Evolutionary conservation across 30 jellyfish, hydroid and myxozoan genomes (phyloP), one percentile per base, ranked within the genome.

Genomic region (Mastigias papua): DNA sequence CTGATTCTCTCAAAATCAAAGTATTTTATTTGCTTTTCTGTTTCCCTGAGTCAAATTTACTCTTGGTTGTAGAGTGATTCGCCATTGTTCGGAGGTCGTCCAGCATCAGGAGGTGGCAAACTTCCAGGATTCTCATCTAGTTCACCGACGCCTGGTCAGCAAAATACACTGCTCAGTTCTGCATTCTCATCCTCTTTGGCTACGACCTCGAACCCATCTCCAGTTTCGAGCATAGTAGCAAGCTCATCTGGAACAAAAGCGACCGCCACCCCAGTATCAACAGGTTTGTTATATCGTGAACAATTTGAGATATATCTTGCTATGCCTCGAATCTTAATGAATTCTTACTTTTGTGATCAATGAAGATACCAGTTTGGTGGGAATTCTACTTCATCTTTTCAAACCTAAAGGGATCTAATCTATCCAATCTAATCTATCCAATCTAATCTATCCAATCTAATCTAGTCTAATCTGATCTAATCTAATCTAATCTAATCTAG

Each of bases 51-150:
- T 60, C 6, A 27, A 60, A 7, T 60, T 27, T 5, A 5, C 21
- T 10, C 49, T 50, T 64, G 31, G 19, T 69, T 69, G 22, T 63
- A 84, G 93, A 69, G 46, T 37, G 93, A 84, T 34, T 84, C 93
- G 23, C 93, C 93, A 3, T 73, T 84, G 80, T 84, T 84, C 34
- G 93, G 93, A 23, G 93, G 93, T 1, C 93, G 86, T 31, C 70
- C 93, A 1, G 46, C 79, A 0, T 73, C 93, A 19, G 42, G 81
- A 34, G 26, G 72, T 35, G 93, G 93, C 8, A 76, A 82, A 21
- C 62, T 84, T 15, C n/a, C 93, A 7, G 67, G 93, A 32, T 84
- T 84, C 72, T 32, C 93, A 27, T 84, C 93, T 1, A 60, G 86
- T 69, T 84, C 93, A 9, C 93, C 93, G 31, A 71, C 93, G 15